Evolutionary conservation across 2,797 vertebrate species (phyloP).

Genomic region (Danio albolineatus): DNA sequence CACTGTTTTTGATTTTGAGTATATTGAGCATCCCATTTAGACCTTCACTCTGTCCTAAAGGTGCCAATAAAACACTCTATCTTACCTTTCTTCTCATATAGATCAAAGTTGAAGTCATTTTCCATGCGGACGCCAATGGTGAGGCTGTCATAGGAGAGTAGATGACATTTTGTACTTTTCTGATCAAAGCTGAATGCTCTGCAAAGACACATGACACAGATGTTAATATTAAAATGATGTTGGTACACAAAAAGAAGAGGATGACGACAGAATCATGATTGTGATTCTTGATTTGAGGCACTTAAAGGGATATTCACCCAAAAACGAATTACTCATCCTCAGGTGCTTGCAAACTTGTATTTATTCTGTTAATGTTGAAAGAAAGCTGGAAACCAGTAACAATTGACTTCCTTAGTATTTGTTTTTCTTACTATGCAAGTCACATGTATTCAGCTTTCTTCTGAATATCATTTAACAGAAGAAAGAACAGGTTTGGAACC

Average conservation of each 20-base stretch:
- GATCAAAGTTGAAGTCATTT: constrained; percentile 88
- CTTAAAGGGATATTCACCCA: no score
- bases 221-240: constrained; percentile 11
- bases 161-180: constrained; percentile 92
- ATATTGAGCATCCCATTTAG: neutral
- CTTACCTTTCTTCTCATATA: constrained; percentile 97
- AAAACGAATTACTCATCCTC: no score
- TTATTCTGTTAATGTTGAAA: no score
- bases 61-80: neutral
- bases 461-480: no score
- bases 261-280: neutral
- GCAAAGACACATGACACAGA: constrained; percentile 53
- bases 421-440: no score
- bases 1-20: neutral
- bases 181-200: constrained; percentile 98
- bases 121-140: constrained; percentile 85
- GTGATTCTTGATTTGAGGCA: neutral
- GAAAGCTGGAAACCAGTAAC: no score
- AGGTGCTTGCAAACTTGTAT: no score
- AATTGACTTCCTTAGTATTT: no score
- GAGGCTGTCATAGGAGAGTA: constrained; percentile 93
- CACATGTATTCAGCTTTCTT: no score
- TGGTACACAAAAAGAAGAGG: neutral
- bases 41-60: neutral
- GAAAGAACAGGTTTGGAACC: no score